A percentile compares a stretch with the other conserved stretches of the same genome.
Conservation (phyloP, 2,797 vertebrate species). For the Lagocephalus sceleratus region DNA sequence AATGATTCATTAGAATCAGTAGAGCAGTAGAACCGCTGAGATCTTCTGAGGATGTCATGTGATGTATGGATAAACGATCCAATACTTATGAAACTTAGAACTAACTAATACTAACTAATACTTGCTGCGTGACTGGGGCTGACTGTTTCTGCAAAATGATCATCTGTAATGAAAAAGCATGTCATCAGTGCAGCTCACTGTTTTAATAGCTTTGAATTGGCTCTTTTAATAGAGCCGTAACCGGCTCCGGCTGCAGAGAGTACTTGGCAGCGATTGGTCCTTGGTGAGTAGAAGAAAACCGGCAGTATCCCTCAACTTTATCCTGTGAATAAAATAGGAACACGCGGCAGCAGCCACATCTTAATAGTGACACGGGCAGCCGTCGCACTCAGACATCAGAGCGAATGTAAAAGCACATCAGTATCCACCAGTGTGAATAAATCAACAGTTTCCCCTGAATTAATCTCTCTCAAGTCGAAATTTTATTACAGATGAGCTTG, state of each 20-base stretch:
- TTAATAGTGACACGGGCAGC: slow-evolving; percentile 35
- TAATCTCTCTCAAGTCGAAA: slow-evolving; percentile 77
- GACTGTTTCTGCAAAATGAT: neutral
- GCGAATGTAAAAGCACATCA: slow-evolving; percentile 63
- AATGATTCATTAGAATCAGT: too few species aligned
- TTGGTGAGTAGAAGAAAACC: neutral
- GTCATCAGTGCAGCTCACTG: neutral
- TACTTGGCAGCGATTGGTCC: neutral
- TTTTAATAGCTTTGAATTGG: neutral
- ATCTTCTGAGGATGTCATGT: too few species aligned
- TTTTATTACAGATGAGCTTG: slow-evolving; percentile 70
- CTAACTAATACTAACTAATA: too few species aligned
- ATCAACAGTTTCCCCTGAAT: slow-evolving; percentile 73
- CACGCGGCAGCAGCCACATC: slow-evolving; percentile 9
- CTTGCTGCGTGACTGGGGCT: too few species aligned
- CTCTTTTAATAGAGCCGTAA: too few species aligned
- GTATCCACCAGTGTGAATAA: slow-evolving; percentile 72
- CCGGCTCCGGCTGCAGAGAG: neutral
- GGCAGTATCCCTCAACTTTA: slow-evolving; percentile 1
- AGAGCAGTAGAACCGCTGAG: too few species aligned
- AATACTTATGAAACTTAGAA: too few species aligned
- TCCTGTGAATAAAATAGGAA: slow-evolving; percentile 6
- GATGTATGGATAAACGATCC: too few species aligned
- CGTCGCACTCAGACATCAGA: slow-evolving; percentile 59
- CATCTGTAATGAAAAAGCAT: neutral